Evolutionary conservation across 2,797 vertebrate species (phyloP), one percentile per base, ranked within the genome.

Genomic region (Tolypeutes matacus): DNA sequence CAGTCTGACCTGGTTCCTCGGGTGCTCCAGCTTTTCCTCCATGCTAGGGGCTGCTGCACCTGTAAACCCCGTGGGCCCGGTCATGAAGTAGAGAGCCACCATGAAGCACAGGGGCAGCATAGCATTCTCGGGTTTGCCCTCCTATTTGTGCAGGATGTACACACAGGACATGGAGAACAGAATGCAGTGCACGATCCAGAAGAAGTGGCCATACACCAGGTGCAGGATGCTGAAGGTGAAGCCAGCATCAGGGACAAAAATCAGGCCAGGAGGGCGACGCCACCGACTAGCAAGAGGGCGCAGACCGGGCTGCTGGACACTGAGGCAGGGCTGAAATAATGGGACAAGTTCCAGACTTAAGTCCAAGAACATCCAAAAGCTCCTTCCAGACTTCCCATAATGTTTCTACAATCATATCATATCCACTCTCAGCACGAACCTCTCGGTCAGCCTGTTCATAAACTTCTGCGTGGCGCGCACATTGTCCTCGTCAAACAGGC

Each of bases 21-120:
- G 98, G 97, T 99, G 99, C 89, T 99, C 99, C 46, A 99, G 99
- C 98, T 99, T 99, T 97, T 99, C 99, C 97, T 99, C 99, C 62
- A 99, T 98, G 3, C 98, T 98, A 64, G 94, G 98, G 98, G 21
- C 98, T 98, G 13, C 99, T 98, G 14, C 99, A 98, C 99, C 99
- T 99, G 98, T 99, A 99, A 21, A 99, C 23, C 99, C 99, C 86
- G 99, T 99, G 0, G 99, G 99, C 29, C 99, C 99, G 0, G 99
- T 99, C 99, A 99, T 99, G 98, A 99, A 99, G 98, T 99, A 99
- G 94, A 99, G 96, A 0, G 99, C 99, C 98, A 99, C 99, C 86
- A 99, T 99, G 93, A 99, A 98, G 98, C 99, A 99, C 91, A 99
- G 99, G 0, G 99, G 99, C 97, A 99, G 98, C 90, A 99, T 99